Evolutionary conservation across 2,113 vertebrate species (phyloP), one percentile per base, ranked within the genome.

Genomic region (Odobenus rosmarus): DNA sequence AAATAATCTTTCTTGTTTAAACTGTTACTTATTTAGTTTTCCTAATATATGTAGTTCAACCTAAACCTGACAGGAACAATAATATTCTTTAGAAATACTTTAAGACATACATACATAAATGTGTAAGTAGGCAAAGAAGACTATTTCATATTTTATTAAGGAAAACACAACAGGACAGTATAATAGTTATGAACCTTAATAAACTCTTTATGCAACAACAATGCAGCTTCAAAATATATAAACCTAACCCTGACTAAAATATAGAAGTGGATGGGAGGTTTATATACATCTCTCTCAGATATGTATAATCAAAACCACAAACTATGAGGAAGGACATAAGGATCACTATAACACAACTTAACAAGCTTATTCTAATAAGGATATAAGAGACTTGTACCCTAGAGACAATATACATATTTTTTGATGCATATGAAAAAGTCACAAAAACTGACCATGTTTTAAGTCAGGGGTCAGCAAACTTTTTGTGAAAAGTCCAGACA

Each of bases 391-490:
- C 53, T 80, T 85, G 13, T 24, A 71, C 42, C 42, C 39, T 80
- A 87, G 33, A 84, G n/a, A 79, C 64, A 93, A 79, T 46, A 80
- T 6, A 46, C n/a, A 28, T 93, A 96, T 71, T 49, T 89, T 89
- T 77, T 59, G 83, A 39, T 28, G 79, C 46, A 31, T 67, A 82
- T 36, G 77, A 93, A 88, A 96, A 83, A 69, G 59, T 31, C 51
- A 76, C 2, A 64, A 67, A 96, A 33, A 72, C 36, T 74, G 64
- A 72, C 55, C 79, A 61, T 57, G n/a, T 89, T 93, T 88, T 84
- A 89, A 89, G 51, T 90, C 51, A 96, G 14, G 62, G 51, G 36
- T 89, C 74, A 93, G 71, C 39, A 93, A 84, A 69, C 59, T n/a
- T 77, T 79, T 84, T 36, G 62, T 28, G 49, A 36, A 31, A 81